Evolutionary conservation across 2,888 invertebrate species (phyloP).

Genomic region (Mythimna pallens): DNA sequence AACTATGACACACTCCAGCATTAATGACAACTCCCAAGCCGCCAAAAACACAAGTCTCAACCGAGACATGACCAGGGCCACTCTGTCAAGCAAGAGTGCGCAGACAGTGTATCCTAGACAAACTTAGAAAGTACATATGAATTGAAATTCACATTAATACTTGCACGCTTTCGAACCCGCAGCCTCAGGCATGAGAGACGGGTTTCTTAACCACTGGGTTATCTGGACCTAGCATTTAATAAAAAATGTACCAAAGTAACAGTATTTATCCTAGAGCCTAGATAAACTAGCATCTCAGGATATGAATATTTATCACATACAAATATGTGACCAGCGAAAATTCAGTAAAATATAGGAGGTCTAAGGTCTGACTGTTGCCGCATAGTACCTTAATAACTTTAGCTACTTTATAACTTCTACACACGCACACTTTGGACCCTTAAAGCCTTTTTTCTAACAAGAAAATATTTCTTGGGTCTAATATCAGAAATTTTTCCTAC

Average conservation of each 20-base stretch:
- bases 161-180: too few relatives aligned
- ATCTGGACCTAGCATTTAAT: too few relatives aligned
- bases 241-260: background rate
- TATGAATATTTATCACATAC: conserved; percentile 39
- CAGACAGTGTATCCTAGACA: too few relatives aligned
- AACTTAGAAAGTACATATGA: too few relatives aligned
- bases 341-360: conserved; percentile 21
- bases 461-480: conserved; percentile 27
- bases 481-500: conserved; percentile 1
- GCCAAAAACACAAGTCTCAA: too few relatives aligned
- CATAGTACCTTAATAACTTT: conserved; percentile 34
- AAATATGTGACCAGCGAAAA: conserved; percentile 27
- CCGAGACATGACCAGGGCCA: too few relatives aligned
- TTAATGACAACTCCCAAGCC: too few relatives aligned
- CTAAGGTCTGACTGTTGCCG: conserved; percentile 16
- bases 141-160: too few relatives aligned
- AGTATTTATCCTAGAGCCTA: conserved; percentile 28
- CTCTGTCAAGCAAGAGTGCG: too few relatives aligned
- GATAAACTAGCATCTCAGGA: conserved; percentile 28
- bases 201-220: too few relatives aligned
- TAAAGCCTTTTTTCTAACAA: conserved; percentile 14
- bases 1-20: too few relatives aligned
- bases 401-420: conserved; percentile 32
- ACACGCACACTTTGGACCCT: conserved; percentile 11
- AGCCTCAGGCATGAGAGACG: too few relatives aligned